Evolutionary conservation across 2,888 invertebrate genomes (phyloP).

Genomic region (Entomobrya multifasciata): DNA sequence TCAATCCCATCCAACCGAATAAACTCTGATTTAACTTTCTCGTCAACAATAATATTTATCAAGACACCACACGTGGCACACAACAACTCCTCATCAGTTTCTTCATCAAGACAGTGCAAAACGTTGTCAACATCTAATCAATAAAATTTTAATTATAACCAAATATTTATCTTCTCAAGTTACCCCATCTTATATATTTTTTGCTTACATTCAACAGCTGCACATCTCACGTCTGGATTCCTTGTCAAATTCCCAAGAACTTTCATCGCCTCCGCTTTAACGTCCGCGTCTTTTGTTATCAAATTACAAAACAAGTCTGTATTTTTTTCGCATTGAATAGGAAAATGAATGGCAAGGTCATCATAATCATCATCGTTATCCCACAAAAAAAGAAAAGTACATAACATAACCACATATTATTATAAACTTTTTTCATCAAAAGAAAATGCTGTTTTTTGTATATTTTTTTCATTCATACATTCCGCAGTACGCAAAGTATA

Average conservation of each 20-base stretch:
- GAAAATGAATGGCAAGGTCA: conserved; percentile 55
- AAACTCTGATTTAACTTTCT: conserved; percentile 75
- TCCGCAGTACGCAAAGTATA: conserved; percentile 75
- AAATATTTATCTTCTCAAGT: too few species aligned
- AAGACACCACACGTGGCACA: conserved; percentile 78
- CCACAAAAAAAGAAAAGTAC: conserved; percentile 10
- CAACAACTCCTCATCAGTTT: conserved; percentile 73
- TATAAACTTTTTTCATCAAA: not conserved
- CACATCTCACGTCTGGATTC: conserved; percentile 72
- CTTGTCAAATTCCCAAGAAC: conserved; percentile 79
- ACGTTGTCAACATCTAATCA: conserved; percentile 76
- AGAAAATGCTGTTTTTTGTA: not conserved
- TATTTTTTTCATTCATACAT: conserved; percentile 66
- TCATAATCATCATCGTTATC: not conserved
- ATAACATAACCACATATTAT: not conserved
- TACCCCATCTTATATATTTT: too few species aligned
- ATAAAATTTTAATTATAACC: too few species aligned
- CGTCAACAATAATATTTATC: conserved; percentile 78
- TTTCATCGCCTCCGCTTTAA: conserved; percentile 77
- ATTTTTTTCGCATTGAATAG: too few species aligned
- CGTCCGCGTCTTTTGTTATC: conserved; percentile 75
- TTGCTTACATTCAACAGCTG: conserved; percentile 70
- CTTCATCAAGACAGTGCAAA: conserved; percentile 73
- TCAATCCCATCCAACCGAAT: conserved; percentile 71
- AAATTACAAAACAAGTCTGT: conserved; percentile 72